Base-by-base conservation (phyloP, 2,113 vertebrate genomes). In the Clarias macrocephalus region DNA sequence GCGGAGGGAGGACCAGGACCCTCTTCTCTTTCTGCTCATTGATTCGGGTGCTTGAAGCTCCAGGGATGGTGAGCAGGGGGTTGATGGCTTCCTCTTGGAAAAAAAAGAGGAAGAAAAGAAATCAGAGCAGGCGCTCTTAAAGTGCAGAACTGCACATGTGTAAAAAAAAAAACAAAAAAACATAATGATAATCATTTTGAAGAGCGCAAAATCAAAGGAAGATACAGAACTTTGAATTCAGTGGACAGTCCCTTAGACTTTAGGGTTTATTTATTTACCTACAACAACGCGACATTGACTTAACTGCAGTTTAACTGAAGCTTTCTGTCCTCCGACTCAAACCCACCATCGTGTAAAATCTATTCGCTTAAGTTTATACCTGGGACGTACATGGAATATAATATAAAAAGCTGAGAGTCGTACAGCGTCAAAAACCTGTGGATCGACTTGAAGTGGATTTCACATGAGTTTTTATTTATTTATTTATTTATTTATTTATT, bases 11-110 rank as follows among this genome's bases (percentile, higher is more conserved):
- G 95, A 92, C 92, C 93, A 89, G 90, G 88, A 83, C 91, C 91
- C 93, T 92, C 93, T 94, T 91, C 89, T 92, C 93, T 94, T 95
- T 95, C 93, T 95, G 93, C 94, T 93, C 91, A 96, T 95, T 96
- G 95, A 95, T 95, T 95, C 92, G 92, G 93, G 92, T 94, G 94
- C 92, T 94, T 90, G 93, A 93, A 93, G 93, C 93, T 94, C 94
- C 85, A 88, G 93, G 92, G 94, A 94, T 87, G 89, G 81, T 72
- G 89, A 84, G 91, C 82, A 83, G 76, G 81, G 80, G 89, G 84
- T 85, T 88, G 86, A 70, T 84, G 86, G 90, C 92, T 94, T 95
- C 92, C 92, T 94, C 90, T 88, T 86, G 89, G 89, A 87, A 75
- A 89, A 70, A 25, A 84, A 72, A 76, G 83, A 91, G 91, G 52